A percentile compares a stretch with the other conserved stretches of the same genome.
phyloP scores from a whole-genome alignment of 2,797 vertebrate species.

The Clamator glandarius region DNA sequence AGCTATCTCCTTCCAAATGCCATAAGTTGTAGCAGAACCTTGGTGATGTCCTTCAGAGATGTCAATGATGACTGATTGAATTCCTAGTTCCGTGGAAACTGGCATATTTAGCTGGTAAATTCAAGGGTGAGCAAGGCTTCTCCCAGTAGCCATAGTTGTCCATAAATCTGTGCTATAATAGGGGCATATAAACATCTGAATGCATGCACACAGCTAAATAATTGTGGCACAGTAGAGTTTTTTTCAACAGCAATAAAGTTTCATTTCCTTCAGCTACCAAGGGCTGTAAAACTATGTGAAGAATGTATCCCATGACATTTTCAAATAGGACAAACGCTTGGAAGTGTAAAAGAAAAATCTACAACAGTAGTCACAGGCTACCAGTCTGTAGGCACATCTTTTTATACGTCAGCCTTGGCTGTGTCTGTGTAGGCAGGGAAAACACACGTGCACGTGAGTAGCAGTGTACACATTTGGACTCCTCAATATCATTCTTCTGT shows the following conservation, averaged over 20 bases:
- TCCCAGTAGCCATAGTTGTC: not conserved
- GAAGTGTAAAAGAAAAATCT: not conserved
- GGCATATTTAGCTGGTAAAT: not conserved
- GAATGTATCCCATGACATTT: not conserved
- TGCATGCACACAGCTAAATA: not conserved
- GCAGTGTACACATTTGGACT: not conserved
- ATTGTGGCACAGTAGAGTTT: not conserved
- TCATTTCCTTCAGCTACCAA: not conserved
- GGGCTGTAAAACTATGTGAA: not conserved
- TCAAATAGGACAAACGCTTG: not conserved
- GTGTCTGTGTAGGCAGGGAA: not conserved
- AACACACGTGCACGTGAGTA: not conserved
- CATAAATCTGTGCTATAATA: constrained; percentile 4
- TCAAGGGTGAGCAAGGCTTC: not conserved
- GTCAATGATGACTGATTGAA: not conserved
- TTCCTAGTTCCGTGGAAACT: not conserved
- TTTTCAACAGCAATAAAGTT: not conserved
- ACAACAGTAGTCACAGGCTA: not conserved
- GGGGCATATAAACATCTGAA: constrained; percentile 10
- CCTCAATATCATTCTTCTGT: not conserved
- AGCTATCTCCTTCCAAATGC: not conserved
- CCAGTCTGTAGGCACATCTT: not conserved
- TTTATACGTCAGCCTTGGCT: not conserved
- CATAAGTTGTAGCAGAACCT: constrained; percentile 14
- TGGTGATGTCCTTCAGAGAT: not conserved